Base-by-base conservation (phyloP, 2,113 vertebrate genomes). In the Gopherus flavomarginatus region DNA sequence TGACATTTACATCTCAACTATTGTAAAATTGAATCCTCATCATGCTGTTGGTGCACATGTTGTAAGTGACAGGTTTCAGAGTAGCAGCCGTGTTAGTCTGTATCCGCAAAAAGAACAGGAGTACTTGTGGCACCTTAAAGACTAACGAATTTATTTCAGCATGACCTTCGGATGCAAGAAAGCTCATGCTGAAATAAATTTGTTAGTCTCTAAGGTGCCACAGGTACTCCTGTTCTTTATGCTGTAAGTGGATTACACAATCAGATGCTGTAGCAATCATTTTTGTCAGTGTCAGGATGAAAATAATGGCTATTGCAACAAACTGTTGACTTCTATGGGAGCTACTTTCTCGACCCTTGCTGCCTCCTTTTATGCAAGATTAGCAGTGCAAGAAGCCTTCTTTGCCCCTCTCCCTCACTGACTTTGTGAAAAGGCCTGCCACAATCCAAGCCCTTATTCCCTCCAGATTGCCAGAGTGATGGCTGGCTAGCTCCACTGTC, bases 1-100 rank as follows among this genome's bases (percentile, higher is more conserved):
- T 96, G 95, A 91, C 95, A 98, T 98, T 98, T 97, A 96, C 96
- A 97, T 97, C 95, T 97, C 96, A 96, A 96, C 97, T 93, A 97
- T 95, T 97, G 91, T 96, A 95, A 93, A 96, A 95, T 75, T 91
- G 96, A 97, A 97, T 90, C 88, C 53, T 92, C 65, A 92, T 86
- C 87, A 83, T 95, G 92, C 94, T 84, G 81, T 82, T 83, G 72
- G 92, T 92, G 91, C 93, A 96, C 92, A 95, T 81, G 92, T 88
- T 94, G 52, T 88, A 97, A 96, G 95, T 88, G 91, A 44, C 7
- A 7, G 44, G 44, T 44, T 44, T 44, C 44, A 44, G 44, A 44
- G 44, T 44, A 44, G 44, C 44, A 44, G 44, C 44, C 6, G 44
- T 44, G 44, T 44, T 44, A 44, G 44, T 44, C 44, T 44, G 7